A percentile compares a stretch with the other conserved stretches of the same genome.
phyloP scores from a whole-genome alignment of 1,140 invertebrate species.

The Oncopodura yosiiana region DNA sequence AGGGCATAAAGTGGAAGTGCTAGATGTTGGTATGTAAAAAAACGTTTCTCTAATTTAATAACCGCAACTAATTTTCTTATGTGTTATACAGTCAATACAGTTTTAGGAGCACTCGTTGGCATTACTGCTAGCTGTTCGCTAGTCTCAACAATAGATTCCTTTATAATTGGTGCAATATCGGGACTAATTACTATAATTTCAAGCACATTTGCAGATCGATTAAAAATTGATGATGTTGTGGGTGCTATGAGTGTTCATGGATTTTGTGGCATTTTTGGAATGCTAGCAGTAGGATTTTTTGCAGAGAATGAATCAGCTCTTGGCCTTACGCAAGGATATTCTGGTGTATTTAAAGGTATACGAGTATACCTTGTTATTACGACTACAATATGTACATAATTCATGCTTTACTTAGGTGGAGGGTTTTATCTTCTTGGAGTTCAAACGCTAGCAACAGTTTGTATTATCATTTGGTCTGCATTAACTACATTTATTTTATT shows the following conservation, averaged over 20 bases:
- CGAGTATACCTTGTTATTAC: too few species aligned
- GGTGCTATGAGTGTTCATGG: constrained; percentile 76
- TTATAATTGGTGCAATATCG: constrained; percentile 71
- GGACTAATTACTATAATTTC: constrained; percentile 57
- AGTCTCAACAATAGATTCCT: constrained; percentile 71
- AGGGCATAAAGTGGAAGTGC: constrained; percentile 51
- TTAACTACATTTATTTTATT: constrained; percentile 38
- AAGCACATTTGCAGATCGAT: constrained; percentile 61
- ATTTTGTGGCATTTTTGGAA: constrained; percentile 53
- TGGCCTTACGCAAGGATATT: constrained; percentile 62
- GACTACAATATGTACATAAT: too few species aligned
- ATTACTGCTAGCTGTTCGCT: constrained; percentile 72
- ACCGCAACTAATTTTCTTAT: too few species aligned
- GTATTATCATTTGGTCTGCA: constrained; percentile 41
- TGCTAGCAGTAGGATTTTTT: constrained; percentile 79
- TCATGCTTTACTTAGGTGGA: too few species aligned
- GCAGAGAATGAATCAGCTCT: constrained; percentile 72
- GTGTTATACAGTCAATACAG: constrained; percentile 56
- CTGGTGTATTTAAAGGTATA: constrained; percentile 72
- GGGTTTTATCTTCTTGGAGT: constrained; percentile 42
- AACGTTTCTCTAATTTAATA: too few species aligned
- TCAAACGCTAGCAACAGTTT: constrained; percentile 41
- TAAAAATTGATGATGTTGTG: constrained; percentile 80
- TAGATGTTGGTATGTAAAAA: constrained; percentile 63
- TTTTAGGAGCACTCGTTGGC: constrained; percentile 73